Percentiles rank a stretch among this genome's conserved stretches.
These are phyloP conservation scores for Creontiades dilutus DNA, from an alignment of 2,888 invertebrate species.

Conservation along the genomic window DNA sequence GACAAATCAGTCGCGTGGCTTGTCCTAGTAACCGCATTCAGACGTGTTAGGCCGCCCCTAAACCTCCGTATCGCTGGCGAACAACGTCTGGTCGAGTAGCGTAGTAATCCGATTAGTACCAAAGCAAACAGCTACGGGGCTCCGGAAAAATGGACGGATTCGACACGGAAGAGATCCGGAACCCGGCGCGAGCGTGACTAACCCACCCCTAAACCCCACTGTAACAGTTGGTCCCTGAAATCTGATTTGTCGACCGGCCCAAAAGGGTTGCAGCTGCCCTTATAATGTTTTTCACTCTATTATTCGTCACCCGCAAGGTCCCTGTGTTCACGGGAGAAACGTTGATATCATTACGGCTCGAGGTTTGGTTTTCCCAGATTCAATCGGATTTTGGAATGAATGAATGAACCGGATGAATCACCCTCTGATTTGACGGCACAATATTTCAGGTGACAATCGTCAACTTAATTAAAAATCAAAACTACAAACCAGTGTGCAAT, in stretches of 20 bases:
- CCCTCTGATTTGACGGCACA: too few relatives aligned
- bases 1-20: constrained; percentile 15
- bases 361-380: not conserved
- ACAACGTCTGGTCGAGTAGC: constrained; percentile 17
- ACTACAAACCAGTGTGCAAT: too few relatives aligned
- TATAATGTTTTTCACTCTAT: constrained; percentile 25
- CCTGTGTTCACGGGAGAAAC: not conserved
- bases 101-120: constrained; percentile 1
- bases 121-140: constrained; percentile 24
- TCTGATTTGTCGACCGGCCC: constrained; percentile 37
- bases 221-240: constrained; percentile 60
- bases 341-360: constrained; percentile 4
- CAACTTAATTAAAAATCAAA: too few relatives aligned
- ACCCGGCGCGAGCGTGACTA: constrained; percentile 37
- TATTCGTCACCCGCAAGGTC: not conserved
- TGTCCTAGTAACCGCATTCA: not conserved
- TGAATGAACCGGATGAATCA: too few relatives aligned
- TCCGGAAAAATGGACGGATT: not conserved
- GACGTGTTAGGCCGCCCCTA: not conserved
- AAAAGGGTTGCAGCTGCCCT: constrained; percentile 59
- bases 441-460: too few relatives aligned
- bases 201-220: not conserved
- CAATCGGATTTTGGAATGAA: not conserved
- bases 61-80: not conserved
- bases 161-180: not conserved